A percentile compares a stretch with the other conserved stretches of the same genome.
These are phyloP conservation scores for Plutella xylostella DNA, from an alignment of 2,888 invertebrate genomes.

Conservation along the genomic window DNA sequence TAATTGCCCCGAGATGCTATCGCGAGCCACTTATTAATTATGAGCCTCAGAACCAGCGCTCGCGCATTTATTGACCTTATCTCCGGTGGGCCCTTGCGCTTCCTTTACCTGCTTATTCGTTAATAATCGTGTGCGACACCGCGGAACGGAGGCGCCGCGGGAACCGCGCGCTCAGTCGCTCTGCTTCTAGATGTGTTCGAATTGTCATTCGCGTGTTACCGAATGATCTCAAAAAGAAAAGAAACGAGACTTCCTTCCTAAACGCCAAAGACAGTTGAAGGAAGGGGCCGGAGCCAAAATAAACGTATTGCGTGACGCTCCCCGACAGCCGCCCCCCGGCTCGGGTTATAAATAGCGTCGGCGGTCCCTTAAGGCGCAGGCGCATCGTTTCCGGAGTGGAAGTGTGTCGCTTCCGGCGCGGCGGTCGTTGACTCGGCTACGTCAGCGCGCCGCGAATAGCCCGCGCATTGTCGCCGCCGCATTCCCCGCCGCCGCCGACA, in stretches of 20 bases:
- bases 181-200: too few species aligned
- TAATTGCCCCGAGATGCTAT: conserved; percentile 50
- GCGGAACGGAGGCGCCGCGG: too few species aligned
- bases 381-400: conserved; percentile 65
- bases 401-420: conserved; percentile 65
- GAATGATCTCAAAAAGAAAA: too few species aligned
- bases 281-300: conserved; percentile 32
- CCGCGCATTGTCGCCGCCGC: conserved; percentile 25
- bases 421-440: conserved; percentile 59
- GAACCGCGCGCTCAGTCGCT: too few species aligned
- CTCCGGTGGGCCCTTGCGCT: conserved; percentile 55
- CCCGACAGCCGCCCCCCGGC: conserved; percentile 22
- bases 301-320: conserved; percentile 47
- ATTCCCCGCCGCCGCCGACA: conserved; percentile 46
- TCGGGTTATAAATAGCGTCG: conserved; percentile 49
- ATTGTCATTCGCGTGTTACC: too few species aligned
- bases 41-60: conserved; percentile 32
- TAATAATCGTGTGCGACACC: conserved; percentile 35
- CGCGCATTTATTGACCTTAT: conserved; percentile 64
- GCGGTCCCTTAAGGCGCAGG: conserved; percentile 65
- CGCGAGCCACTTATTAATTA: conserved; percentile 53
- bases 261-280: background rate
- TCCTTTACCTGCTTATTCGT: conserved; percentile 42
- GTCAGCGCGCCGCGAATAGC: conserved; percentile 27
- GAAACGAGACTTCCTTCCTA: background rate